Evolutionary conservation across 1,140 invertebrate species (phyloP).

Genomic region (Ephestia elutella): DNA sequence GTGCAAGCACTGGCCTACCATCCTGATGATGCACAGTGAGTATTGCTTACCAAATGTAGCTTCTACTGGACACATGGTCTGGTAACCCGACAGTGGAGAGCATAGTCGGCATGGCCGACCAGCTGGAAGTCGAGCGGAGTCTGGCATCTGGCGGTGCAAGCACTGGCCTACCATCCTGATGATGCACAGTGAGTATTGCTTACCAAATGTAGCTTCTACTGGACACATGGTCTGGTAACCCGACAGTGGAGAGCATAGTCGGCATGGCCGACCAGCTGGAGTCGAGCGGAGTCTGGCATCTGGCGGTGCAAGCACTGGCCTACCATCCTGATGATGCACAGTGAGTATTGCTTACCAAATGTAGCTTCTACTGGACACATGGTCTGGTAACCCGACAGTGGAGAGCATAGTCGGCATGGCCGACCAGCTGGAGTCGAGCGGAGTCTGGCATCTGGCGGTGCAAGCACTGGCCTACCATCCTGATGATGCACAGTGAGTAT

Average conservation of each 20-base stretch:
- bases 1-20: conserved; percentile 90
- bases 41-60: too few species aligned
- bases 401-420: conserved; percentile 84
- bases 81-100: conserved; percentile 75
- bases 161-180: conserved; percentile 86
- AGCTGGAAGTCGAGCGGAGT: conserved; percentile 87
- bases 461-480: conserved; percentile 89
- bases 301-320: conserved; percentile 89
- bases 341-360: conserved; percentile 40
- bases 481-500: conserved; percentile 70
- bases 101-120: conserved; percentile 84
- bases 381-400: too few species aligned
- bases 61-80: too few species aligned
- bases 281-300: conserved; percentile 87
- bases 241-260: conserved; percentile 76
- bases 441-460: conserved; percentile 92
- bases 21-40: conserved; percentile 74
- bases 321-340: conserved; percentile 81
- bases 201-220: too few species aligned
- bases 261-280: conserved; percentile 91
- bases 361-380: too few species aligned
- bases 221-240: too few species aligned
- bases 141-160: conserved; percentile 94
- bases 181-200: conserved; percentile 48
- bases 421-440: conserved; percentile 86